Percentiles rank a stretch among this genome's conserved stretches.
phyloP scores from a whole-genome alignment of 2,797 vertebrate genomes.

The Nothura maculosa region DNA sequence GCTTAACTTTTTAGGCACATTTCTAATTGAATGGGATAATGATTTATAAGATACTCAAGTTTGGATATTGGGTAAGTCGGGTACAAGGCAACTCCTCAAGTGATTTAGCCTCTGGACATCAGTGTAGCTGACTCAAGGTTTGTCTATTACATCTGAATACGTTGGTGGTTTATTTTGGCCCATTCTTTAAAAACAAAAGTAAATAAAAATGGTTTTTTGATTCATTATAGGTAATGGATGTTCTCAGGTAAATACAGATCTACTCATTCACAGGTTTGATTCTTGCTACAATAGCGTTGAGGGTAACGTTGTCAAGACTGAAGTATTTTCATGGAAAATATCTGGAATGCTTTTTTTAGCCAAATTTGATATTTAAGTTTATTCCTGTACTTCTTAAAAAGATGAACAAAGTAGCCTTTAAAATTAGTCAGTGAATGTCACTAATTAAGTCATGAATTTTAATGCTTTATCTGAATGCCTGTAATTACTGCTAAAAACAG shows the following conservation, averaged over 20 bases:
- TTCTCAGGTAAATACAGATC: background rate
- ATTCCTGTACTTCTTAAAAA: background rate
- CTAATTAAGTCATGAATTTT: background rate
- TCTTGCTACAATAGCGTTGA: background rate
- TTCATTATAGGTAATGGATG: background rate
- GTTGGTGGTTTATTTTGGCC: background rate
- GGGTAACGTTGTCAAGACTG: background rate
- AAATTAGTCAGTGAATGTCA: background rate
- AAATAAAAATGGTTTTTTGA: background rate
- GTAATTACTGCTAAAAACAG: accelerated
- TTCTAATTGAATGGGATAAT: background rate
- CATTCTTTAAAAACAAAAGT: too few relatives aligned
- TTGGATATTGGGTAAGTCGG: background rate
- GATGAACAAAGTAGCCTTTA: background rate
- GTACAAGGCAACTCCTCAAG: background rate
- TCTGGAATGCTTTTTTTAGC: background rate
- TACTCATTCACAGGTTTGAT: background rate
- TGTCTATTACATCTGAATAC: background rate
- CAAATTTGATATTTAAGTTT: background rate
- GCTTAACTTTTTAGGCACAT: background rate
- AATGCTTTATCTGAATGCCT: background rate
- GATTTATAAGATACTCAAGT: background rate
- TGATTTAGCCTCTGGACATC: background rate
- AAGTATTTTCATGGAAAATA: background rate
- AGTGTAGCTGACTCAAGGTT: background rate